Base-by-base conservation (phyloP, 2,797 vertebrate genomes). In the Iguana delicatissima region DNA sequence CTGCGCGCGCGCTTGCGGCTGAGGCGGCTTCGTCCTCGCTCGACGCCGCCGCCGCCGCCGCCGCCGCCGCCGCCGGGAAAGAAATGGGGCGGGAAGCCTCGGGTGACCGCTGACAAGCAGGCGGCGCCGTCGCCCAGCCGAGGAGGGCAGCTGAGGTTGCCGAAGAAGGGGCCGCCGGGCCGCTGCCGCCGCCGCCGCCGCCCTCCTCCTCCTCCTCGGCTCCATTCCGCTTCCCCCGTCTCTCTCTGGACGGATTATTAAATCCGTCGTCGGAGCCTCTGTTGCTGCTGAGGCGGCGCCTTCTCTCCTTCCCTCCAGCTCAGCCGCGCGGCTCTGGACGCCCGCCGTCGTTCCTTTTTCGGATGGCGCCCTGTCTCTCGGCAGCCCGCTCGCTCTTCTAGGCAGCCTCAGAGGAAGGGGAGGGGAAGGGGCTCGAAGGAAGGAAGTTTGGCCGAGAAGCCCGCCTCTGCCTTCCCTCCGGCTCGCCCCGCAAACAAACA, bases 401-500 rank as follows among this genome's bases (percentile, higher is more conserved):
- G 22, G 92, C 91, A 76, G 62, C 87, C 8, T 10, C 10, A 5
- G 86, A 42, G 3, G 20, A 90, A 91, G 89, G 91, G 90, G 73
- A 52, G 52, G 89, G 91, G 85, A 81, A 69, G 26, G 67, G 24
- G 67, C 24, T 12, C 69, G 88, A 26, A 89, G 14, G 10, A 9
- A 32, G 80, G 82, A 80, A 38, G 90, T 38, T 59, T 74, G 50
- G 87, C 80, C 81, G 85, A 90, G 90, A 32, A 82, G 84, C 85
- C 89, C 89, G 91, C 91, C 91, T 87, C 91, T 91, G 85, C 90
- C 86, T 89, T 87, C 93, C 93, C 73, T 50, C 52, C 46, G 26
- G 38, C 77, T 59, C 18, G 0, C n/a, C 32, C 69, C 42, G 9
- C 52, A n/a, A 72, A 14, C 67, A 46, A 69, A 67, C 80, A n/a